Evolutionary conservation across 92 coral and sea anemone genomes (phyloP).

Genomic region (Porites lobata): DNA sequence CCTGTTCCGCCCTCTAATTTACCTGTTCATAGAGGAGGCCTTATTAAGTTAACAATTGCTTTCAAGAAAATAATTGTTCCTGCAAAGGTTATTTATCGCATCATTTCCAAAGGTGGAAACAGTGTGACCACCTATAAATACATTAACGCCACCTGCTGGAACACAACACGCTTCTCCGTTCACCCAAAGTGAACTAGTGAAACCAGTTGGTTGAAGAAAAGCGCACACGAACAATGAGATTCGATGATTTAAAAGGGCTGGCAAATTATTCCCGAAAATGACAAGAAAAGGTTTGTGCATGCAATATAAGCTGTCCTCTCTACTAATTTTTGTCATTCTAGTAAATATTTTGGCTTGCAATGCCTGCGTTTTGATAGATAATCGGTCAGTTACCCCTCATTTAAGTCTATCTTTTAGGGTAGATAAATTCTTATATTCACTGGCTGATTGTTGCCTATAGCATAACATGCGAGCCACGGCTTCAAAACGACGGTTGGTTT

Average conservation of each 20-base stretch:
- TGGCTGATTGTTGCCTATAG: no score
- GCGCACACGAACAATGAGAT: not conserved
- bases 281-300: slow-evolving; percentile 41
- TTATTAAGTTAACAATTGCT: not conserved
- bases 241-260: not conserved
- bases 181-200: slow-evolving; percentile 11
- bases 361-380: no score
- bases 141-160: slow-evolving; percentile 39
- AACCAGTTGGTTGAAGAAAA: slow-evolving; percentile 10
- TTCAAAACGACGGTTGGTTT: no score
- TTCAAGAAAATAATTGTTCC: not conserved
- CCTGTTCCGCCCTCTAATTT: not conserved
- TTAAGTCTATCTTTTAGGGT: no score
- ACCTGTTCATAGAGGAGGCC: no score
- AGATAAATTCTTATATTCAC: no score
- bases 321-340: not conserved
- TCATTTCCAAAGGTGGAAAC: slow-evolving; percentile 49
- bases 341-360: not conserved
- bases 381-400: no score
- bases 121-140: slow-evolving; percentile 44
- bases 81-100: slow-evolving; percentile 12
- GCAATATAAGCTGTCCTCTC: no score
- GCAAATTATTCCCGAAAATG: slow-evolving; percentile 7
- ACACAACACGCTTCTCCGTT: slow-evolving; percentile 24
- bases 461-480: no score